Base-by-base conservation (phyloP, 2,113 vertebrate genomes). In the Thalassoma bifasciatum region DNA sequence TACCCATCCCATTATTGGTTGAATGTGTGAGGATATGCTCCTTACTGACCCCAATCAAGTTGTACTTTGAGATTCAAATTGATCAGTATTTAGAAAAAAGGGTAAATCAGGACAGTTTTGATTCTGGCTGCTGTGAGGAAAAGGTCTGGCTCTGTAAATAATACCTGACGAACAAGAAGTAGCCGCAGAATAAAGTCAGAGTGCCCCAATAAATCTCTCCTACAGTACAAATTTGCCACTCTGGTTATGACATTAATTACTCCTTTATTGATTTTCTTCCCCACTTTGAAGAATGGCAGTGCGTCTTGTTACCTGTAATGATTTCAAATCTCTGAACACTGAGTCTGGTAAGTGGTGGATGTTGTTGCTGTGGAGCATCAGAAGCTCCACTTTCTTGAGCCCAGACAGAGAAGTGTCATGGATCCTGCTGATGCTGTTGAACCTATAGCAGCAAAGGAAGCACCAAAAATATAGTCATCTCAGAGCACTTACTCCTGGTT, bases 301-400 rank as follows among this genome's bases (percentile, higher is more conserved):
- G 23, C 65, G n/a, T 21, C 65, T 21, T 21, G 69, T 85, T 93
- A 98, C 97, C 97, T 99, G 97, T 3, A 99, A 84, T 4, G 96
- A 94, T 30, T 86, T 50, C 10, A 98, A 92, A 77, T 98, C 95
- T 82, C 84, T 89, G 80, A 99, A 94, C 10, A 87, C 95, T 44
- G 87, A 93, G 0, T 96, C 91, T 1, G 95, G 95, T 77, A 99
- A 93, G 23, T 88, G 91, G 36, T 95, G 93, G 64, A 99, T 94
- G 71, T 97, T 93, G 79, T 99, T 99, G 47, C 97, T 96, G 49
- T 99, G 98, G 65, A 99, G 92, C 95, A 99, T 95, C 1, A 99
- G 95, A 21, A 99, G 93, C 84, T 98, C 96, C 78, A 95, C 78
- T 77, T 89, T 95, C 57, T 74, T 88, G 21, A 99, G 91, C 40